These are phyloP conservation scores for Dasypolia templi DNA, from an alignment of 2,888 invertebrate genomes.

Conservation along the genomic window DNA sequence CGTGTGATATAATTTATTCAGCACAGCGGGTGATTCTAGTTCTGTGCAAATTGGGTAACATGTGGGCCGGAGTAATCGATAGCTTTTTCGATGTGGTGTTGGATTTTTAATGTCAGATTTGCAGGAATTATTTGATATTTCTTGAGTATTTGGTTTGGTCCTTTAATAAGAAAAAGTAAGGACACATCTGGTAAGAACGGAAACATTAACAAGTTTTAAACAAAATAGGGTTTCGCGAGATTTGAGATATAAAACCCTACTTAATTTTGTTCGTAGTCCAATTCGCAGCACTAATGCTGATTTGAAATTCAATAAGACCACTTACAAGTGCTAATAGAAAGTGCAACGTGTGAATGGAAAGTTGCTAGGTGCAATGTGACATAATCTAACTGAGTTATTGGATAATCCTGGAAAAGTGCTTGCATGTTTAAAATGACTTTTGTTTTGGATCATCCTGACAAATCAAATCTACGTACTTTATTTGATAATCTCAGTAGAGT, in stretches of 20 bases:
- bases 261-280: background rate
- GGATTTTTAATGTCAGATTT: slow-evolving; percentile 23
- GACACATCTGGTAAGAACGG: background rate
- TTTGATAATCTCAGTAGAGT: background rate
- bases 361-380: background rate
- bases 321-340: no score
- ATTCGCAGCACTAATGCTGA: no score
- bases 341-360: background rate
- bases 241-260: background rate
- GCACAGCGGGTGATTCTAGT: slow-evolving; percentile 85
- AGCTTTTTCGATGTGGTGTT: slow-evolving; percentile 58
- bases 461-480: background rate
- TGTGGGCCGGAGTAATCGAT: slow-evolving; percentile 82
- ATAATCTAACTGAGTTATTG: background rate
- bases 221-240: background rate
- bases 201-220: background rate
- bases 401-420: background rate
- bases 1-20: slow-evolving; percentile 84
- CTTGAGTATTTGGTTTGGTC: background rate
- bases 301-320: no score
- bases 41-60: slow-evolving; percentile 87
- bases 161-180: background rate
- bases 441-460: no score
- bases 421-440: background rate
- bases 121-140: background rate